Base-by-base conservation (phyloP, 2,888 invertebrate genomes). In the Patella ulyssiponensis region DNA sequence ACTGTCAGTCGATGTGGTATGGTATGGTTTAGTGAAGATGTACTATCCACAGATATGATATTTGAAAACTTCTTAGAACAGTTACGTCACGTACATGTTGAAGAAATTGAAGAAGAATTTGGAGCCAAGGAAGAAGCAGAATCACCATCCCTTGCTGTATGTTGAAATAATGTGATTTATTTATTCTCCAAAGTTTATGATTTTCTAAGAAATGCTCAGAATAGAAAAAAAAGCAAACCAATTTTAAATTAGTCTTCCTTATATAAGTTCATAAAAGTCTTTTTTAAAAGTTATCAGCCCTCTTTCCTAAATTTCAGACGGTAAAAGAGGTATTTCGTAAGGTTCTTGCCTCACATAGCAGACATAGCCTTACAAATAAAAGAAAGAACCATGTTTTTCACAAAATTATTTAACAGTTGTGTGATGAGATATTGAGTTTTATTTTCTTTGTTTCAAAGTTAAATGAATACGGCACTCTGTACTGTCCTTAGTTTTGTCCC, bases 21-120 rank as follows among this genome's bases (percentile, higher is more conserved):
- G 99, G 98, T 99, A 70, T 99, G 99, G 99, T 99, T 99, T 94
- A 98, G 98, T 14, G 99, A 99, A 92, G 99, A 99, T 92, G 98
- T 99, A 0, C 94, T 99, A 9, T 96, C 98, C 0, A 97, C 97
- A 0, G 99, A 99, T 92, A 99, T 99, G 99, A 96, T 99, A 87
- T 98, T 98, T 92, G 98, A 99, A 90, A 97, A 99, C 92, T 99
- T 97, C 92, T 93, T 99, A 88, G 93, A 95, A 85, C 94, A 96
- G 79, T 93, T 99, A 88, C 95, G 94, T 81, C 95, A 95, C 79
- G 86, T 89, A 1, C 87, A 91, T 20, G 83, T 91, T 77, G 91
- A 91, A 78, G 92, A 91, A 77, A 85, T 86, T 52, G 92, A 91
- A 54, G 91, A 91, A 58, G 92, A 91, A 53, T 56, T 75, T 69